Evolutionary conservation across 2,113 vertebrate species (phyloP), one percentile per base, ranked within the genome.

Genomic region (Megalops atlanticus): DNA sequence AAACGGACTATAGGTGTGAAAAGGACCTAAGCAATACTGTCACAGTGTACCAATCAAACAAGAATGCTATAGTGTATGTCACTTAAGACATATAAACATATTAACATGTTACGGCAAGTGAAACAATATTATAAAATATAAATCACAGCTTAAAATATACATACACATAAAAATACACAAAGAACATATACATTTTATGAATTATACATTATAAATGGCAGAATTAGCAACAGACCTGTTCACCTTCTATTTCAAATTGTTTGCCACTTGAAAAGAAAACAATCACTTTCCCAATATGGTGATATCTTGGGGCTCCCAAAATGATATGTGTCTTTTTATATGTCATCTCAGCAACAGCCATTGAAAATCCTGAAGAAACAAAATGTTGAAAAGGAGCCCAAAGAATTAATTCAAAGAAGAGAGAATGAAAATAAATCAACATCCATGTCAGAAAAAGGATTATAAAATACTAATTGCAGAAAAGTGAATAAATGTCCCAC

Each of bases 241-340:
- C 27, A 40, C 40, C 39, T 27, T 79, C 39, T 33, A 79, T 6
- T n/a, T 31, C 11, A n/a, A 43, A 40, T 0, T 16, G 36, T 68
- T 40, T 31, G 10, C 39, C n/a, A 33, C 45, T 40, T 33, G 12
- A 1, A n/a, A 10, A 45, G 54, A 70, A 69, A 79, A 79, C 31
- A 18, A 79, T 16, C 14, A 70, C 77, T 70, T 12, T 35, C 40
- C 77, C 77, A 43, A 41, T n/a, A 38, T 78, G 77, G 27, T 78
- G 54, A 45, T 78, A 78, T 39, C 77, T 54, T 12, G 77, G 77
- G 14, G 77, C 77, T 78, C 77, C 77, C 58, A 78, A 35, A 70
- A 78, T n/a, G n/a, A n/a, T 39, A 43, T 18, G 35, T 36, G 40
- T 70, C 27, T 69, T 16, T 35, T 31, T 27, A 1, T 36, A 18